phyloP scores from a whole-genome alignment of 2,113 vertebrate genomes.

The Salminus brasiliensis region DNA sequence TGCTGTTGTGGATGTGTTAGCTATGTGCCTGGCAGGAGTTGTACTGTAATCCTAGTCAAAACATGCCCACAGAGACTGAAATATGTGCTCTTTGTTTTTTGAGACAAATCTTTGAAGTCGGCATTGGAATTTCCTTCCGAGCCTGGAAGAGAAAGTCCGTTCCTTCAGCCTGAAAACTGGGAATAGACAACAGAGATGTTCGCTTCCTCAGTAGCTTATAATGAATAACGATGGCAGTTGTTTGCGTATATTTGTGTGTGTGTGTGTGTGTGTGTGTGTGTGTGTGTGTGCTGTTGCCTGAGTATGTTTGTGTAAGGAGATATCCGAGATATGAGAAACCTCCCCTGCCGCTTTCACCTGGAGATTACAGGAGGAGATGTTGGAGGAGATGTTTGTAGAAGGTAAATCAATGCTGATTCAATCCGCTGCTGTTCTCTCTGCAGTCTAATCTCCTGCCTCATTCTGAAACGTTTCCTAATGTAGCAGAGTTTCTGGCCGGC shows the following conservation, averaged over 20 bases:
- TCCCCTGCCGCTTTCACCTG: not conserved
- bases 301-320: slow-evolving; percentile 5
- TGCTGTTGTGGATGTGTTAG: not conserved
- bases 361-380: slow-evolving; percentile 23
- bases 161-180: not conserved
- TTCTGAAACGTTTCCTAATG: slow-evolving; percentile 29
- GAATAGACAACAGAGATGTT: not conserved
- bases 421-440: slow-evolving; percentile 7
- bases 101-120: not conserved
- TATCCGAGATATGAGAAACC: slow-evolving; percentile 14
- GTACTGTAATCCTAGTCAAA: not conserved
- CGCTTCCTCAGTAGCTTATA: not conserved
- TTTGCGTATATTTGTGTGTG: not conserved
- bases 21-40: not conserved
- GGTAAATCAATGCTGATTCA: slow-evolving; percentile 44
- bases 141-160: not conserved
- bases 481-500: not conserved
- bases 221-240: not conserved
- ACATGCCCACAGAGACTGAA: not conserved
- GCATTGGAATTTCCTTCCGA: not conserved
- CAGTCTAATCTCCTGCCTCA: slow-evolving; percentile 11
- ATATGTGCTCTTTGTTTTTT: not conserved
- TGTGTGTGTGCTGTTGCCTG: too few species aligned
- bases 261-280: not conserved
- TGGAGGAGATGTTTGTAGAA: slow-evolving; percentile 34